Conservation (phyloP, 1,140 invertebrate species). For the Cydia splendana region DNA sequence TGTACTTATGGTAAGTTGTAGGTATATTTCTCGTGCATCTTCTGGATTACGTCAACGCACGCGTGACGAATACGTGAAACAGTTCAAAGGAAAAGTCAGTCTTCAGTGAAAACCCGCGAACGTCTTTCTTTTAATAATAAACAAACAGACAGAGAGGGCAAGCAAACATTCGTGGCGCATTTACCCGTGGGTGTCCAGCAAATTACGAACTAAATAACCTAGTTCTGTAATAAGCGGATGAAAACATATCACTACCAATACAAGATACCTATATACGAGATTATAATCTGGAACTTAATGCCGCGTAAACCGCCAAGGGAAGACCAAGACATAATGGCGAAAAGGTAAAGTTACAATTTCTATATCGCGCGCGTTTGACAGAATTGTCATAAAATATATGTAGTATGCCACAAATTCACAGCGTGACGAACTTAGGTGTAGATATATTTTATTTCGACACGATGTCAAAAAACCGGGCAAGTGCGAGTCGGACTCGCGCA, state of each 20-base stretch:
- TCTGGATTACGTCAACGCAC: conserved; percentile 28
- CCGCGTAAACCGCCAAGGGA: too few relatives aligned
- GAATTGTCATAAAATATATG: too few relatives aligned
- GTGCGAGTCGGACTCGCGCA: too few relatives aligned
- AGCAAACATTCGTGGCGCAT: conserved; percentile 55
- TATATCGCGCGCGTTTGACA: too few relatives aligned
- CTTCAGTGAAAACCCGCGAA: conserved; percentile 48
- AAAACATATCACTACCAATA: neutral
- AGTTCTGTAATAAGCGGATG: neutral
- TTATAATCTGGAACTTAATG: too few relatives aligned
- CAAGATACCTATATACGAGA: too few relatives aligned
- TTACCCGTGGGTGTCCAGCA: conserved; percentile 36
- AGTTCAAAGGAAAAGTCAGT: conserved; percentile 49
- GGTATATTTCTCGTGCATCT: neutral
- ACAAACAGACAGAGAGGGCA: conserved; percentile 63
- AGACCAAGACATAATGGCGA: too few relatives aligned
- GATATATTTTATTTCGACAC: neutral
- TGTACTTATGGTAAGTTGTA: neutral
- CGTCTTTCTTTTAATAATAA: conserved; percentile 67
- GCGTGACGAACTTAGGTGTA: too few relatives aligned
- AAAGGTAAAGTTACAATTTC: too few relatives aligned
- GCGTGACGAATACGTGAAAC: conserved; percentile 44
- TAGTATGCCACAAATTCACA: too few relatives aligned
- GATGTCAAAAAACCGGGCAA: too few relatives aligned
- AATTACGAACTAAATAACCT: conserved; percentile 6